These are phyloP conservation scores for Ardeotis arabs DNA, from an alignment of 2,113 vertebrate species.

Conservation along the genomic window DNA sequence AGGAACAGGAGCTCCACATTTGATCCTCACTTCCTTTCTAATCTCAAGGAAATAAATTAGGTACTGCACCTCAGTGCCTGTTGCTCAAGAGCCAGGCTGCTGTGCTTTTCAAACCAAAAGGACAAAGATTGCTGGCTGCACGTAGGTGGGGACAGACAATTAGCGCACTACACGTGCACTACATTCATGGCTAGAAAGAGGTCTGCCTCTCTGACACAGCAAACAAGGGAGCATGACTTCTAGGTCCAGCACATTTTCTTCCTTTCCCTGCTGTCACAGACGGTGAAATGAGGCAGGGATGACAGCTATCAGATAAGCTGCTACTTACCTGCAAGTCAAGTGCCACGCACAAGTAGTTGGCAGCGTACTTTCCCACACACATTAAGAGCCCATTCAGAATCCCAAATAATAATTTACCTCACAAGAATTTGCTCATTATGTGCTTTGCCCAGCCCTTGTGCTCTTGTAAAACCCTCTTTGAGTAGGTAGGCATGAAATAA, in stretches of 20 bases:
- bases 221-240: not conserved
- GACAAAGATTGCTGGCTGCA: not conserved
- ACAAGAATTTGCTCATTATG: slow-evolving; percentile 68
- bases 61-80: not conserved
- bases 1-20: not conserved
- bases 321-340: not conserved
- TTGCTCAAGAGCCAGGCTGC: not conserved
- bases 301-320: not conserved
- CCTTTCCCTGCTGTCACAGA: not conserved
- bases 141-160: not conserved
- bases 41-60: not conserved
- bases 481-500: slow-evolving; percentile 66
- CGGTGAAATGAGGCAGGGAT: not conserved
- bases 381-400: slow-evolving; percentile 56
- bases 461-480: slow-evolving; percentile 56
- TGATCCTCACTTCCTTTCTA: not conserved
- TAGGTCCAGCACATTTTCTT: not conserved
- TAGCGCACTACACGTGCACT: not conserved
- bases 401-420: slow-evolving; percentile 69
- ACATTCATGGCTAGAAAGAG: not conserved
- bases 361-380: slow-evolving; percentile 20
- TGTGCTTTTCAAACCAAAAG: not conserved
- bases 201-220: not conserved
- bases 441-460: slow-evolving; percentile 30
- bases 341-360: not conserved